A percentile compares a stretch with the other conserved stretches of the same genome.
Evolutionary conservation across 1,140 invertebrate species (phyloP).

Genomic region (Lerema accius): DNA sequence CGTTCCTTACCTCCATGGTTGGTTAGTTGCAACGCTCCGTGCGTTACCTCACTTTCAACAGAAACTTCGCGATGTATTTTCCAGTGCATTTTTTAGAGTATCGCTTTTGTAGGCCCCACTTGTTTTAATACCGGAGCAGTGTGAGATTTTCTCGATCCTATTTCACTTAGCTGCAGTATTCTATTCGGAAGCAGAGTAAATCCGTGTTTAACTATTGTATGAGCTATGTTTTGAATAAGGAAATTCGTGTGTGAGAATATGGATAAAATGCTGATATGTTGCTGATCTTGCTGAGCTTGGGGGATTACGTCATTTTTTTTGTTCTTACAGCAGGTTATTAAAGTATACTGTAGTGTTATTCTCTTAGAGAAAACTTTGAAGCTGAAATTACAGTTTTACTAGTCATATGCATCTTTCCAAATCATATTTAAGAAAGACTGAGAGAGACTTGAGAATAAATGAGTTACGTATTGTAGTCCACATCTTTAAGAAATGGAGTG

Average conservation of each 20-base stretch:
- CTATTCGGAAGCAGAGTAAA: conserved; percentile 29
- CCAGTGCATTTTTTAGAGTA: conserved; percentile 80
- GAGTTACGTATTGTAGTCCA: no score
- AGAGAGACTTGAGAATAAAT: no score
- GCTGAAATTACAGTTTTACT: no score
- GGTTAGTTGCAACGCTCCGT: conserved; percentile 78
- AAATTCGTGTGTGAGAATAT: conserved; percentile 7
- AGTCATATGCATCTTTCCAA: no score
- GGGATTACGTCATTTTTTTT: background rate
- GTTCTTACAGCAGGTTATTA: background rate
- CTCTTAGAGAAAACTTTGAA: no score
- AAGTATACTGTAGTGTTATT: no score
- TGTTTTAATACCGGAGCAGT: conserved; percentile 73
- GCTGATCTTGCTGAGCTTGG: conserved; percentile 17
- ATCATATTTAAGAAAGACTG: no score
- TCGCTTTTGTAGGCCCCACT: conserved; percentile 74
- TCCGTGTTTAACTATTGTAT: conserved; percentile 27
- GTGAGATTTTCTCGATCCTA: conserved; percentile 59
- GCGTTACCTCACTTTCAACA: conserved; percentile 79
- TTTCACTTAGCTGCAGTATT: conserved; percentile 46
- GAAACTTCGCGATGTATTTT: conserved; percentile 79
- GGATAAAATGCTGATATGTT: conserved; percentile 11
- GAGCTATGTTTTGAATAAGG: conserved; percentile 19
- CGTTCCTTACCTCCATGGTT: conserved; percentile 70
- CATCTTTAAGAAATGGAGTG: no score